Percentiles rank a stretch among this genome's conserved stretches.
Evolutionary conservation across 2,888 invertebrate genomes (phyloP).

Genomic region (Didymodactylos carnosus): DNA sequence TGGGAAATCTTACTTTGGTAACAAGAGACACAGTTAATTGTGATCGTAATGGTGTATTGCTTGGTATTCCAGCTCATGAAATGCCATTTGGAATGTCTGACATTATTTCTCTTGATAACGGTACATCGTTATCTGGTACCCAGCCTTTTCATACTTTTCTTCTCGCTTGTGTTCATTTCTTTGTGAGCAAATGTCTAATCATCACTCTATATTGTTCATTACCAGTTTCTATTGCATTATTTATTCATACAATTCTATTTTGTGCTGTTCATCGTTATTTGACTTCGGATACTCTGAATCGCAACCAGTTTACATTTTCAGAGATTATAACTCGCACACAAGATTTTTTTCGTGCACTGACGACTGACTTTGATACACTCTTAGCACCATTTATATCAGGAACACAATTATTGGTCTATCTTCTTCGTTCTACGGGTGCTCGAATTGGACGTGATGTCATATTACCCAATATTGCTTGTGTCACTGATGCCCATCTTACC

Average conservation of each 20-base stretch:
- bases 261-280: neutral
- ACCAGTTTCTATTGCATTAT: neutral
- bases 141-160: no score
- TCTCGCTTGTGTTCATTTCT: no score
- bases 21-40: neutral
- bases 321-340: neutral
- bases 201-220: neutral
- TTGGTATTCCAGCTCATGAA: neutral
- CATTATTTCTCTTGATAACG: no score
- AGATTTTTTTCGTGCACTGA: neutral
- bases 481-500: neutral
- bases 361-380: neutral
- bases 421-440: neutral
- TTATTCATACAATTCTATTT: neutral
- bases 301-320: neutral
- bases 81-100: neutral
- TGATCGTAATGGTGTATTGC: neutral
- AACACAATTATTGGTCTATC: neutral
- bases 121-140: no score
- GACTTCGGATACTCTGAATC: neutral
- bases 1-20: neutral
- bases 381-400: neutral
- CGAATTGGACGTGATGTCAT: neutral
- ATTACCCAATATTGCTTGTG: neutral
- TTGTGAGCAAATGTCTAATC: no score